phyloP scores from a whole-genome alignment of 2,113 vertebrate species.

The Phylloscopus whistleri region DNA sequence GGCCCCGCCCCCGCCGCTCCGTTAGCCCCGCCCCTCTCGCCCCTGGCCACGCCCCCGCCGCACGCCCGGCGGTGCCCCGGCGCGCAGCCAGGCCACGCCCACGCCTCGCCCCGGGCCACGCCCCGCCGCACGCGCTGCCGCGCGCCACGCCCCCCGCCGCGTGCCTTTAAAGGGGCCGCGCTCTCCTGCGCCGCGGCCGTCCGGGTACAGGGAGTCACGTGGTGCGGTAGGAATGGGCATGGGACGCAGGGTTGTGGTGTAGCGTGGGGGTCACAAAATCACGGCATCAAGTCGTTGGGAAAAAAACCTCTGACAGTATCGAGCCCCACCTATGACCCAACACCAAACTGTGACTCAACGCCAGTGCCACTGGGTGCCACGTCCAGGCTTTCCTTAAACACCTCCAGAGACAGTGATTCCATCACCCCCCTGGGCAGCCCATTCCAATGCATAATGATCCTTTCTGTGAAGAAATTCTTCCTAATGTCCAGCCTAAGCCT shows the following conservation, averaged over 20 bases:
- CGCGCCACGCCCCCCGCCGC: neutral
- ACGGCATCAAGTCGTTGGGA: neutral
- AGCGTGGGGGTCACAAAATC: no score
- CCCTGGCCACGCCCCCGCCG: neutral
- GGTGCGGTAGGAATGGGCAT: rapidly evolving
- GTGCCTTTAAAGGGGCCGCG: neutral
- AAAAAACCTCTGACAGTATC: no score
- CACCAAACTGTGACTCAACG: no score
- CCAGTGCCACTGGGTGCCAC: neutral
- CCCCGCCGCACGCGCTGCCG: neutral
- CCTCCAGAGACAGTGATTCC: no score
- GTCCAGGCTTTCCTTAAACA: no score
- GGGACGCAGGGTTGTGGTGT: rapidly evolving
- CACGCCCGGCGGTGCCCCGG: no score
- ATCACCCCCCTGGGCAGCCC: no score
- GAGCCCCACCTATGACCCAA: rapidly evolving
- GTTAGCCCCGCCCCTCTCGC: no score
- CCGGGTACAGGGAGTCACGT: rapidly evolving
- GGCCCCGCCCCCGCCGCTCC: no score
- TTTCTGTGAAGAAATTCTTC: no score
- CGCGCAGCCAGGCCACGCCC: neutral
- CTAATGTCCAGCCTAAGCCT: neutral
- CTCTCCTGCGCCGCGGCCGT: rapidly evolving
- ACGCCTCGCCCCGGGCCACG: neutral
- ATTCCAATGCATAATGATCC: no score